Evolutionary conservation across 2,797 vertebrate genomes (phyloP).

Genomic region (Limosa lapponica): DNA sequence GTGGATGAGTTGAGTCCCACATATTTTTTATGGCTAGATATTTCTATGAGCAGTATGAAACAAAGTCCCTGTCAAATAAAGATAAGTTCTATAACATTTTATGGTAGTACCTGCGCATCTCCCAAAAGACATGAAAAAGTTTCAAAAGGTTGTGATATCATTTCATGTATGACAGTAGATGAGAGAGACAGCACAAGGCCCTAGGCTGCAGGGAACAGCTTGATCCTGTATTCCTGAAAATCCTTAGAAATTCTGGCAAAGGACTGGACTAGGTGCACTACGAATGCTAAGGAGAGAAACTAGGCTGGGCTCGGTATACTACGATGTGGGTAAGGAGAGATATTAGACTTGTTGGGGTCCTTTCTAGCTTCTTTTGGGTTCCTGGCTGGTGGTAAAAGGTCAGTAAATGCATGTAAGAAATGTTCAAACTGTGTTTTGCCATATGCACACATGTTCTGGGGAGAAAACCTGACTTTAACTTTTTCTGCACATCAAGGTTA

Average conservation of each 20-base stretch:
- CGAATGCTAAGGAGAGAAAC: background rate
- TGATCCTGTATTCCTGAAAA: background rate
- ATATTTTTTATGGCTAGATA: background rate
- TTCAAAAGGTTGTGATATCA: background rate
- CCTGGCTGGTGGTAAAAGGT: background rate
- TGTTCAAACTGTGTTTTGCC: background rate
- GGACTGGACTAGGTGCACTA: background rate
- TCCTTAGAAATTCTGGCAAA: background rate
- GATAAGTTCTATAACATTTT: background rate
- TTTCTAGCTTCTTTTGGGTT: background rate
- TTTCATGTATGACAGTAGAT: background rate
- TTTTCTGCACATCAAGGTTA: background rate
- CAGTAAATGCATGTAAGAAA: background rate
- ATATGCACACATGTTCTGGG: rapidly evolving
- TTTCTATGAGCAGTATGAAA: background rate
- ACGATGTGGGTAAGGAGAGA: background rate
- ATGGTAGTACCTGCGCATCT: background rate
- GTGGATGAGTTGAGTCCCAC: background rate
- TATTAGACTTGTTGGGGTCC: background rate
- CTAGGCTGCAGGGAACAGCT: background rate
- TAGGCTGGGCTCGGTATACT: background rate
- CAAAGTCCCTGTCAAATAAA: background rate
- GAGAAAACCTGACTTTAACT: background rate
- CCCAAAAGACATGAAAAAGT: background rate
- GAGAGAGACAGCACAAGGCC: background rate